Conservation (phyloP, 2,888 invertebrate genomes). For the Drosophila incognita region DNA sequence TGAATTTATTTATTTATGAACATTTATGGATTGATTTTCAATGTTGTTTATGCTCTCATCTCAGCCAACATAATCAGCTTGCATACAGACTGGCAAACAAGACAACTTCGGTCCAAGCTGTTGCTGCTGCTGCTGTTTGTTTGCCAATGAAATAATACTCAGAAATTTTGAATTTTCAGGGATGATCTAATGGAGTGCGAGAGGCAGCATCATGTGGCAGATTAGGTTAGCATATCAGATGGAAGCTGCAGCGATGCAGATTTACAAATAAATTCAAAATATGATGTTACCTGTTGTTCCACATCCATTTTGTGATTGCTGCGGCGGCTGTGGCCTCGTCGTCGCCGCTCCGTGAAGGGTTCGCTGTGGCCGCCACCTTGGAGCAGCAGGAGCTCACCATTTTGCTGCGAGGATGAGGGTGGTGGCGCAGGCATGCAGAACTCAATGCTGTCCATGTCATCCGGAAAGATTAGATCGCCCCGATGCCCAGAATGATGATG, state of each 20-base stretch:
- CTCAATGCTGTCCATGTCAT: slow-evolving; percentile 84
- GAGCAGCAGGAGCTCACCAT: slow-evolving; percentile 75
- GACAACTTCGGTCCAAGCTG: no score
- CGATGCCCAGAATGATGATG: slow-evolving; percentile 70
- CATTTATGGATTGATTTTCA: neutral
- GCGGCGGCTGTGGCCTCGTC: slow-evolving; percentile 82
- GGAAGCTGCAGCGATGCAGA: neutral
- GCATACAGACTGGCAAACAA: neutral
- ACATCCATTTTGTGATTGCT: slow-evolving; percentile 84
- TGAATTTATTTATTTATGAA: neutral
- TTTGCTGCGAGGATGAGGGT: slow-evolving; percentile 70
- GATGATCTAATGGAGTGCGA: neutral
- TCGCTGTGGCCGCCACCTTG: slow-evolving; percentile 70
- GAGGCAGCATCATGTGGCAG: neutral
- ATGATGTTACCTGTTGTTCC: slow-evolving; percentile 82
- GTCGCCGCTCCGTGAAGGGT: slow-evolving; percentile 82
- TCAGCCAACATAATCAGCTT: neutral
- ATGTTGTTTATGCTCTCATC: neutral
- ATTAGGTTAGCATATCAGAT: neutral
- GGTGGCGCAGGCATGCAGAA: slow-evolving; percentile 83
- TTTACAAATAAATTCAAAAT: neutral
- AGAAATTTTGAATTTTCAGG: no score
- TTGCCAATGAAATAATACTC: neutral
- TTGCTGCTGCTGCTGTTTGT: neutral
- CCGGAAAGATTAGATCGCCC: slow-evolving; percentile 83